A percentile compares a stretch with the other conserved stretches of the same genome.
Evolutionary conservation across 2,797 vertebrate genomes (phyloP).

Genomic region (Lagodon rhomboides): DNA sequence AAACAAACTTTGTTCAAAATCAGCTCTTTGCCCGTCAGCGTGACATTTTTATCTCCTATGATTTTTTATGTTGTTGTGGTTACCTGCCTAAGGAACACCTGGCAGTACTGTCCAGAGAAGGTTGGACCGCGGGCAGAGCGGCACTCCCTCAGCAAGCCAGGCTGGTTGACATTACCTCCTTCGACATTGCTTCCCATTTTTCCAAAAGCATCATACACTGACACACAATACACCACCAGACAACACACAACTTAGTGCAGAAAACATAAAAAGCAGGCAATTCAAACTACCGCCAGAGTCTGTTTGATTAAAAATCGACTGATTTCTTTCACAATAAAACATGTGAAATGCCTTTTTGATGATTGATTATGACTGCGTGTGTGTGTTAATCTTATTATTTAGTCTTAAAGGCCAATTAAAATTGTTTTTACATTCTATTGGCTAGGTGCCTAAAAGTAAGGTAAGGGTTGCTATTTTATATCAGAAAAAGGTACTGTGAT

Average conservation of each 20-base stretch:
- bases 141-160: constrained; percentile 87
- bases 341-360: too few species aligned
- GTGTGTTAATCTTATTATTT: too few species aligned
- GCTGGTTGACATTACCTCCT: constrained; percentile 86
- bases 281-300: background rate
- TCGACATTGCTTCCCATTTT: constrained; percentile 88
- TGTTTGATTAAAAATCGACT: background rate
- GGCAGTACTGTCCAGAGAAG: constrained; percentile 90
- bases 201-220: constrained; percentile 91
- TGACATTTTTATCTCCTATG: background rate
- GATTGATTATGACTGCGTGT: background rate
- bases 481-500: too few species aligned
- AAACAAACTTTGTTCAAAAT: constrained; percentile 12
- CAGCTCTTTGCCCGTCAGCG: background rate
- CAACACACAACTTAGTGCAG: background rate
- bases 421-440: too few species aligned
- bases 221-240: constrained; percentile 13
- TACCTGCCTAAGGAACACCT: constrained; percentile 88
- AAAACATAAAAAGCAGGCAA: background rate
- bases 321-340: too few species aligned
- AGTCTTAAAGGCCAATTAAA: too few species aligned
- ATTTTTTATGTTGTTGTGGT: background rate
- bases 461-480: too few species aligned
- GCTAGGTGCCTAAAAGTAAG: too few species aligned
- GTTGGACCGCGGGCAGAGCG: constrained; percentile 71